These are phyloP conservation scores for Lydus trimaculatus DNA, from an alignment of 2,888 invertebrate genomes.

Conservation along the genomic window DNA sequence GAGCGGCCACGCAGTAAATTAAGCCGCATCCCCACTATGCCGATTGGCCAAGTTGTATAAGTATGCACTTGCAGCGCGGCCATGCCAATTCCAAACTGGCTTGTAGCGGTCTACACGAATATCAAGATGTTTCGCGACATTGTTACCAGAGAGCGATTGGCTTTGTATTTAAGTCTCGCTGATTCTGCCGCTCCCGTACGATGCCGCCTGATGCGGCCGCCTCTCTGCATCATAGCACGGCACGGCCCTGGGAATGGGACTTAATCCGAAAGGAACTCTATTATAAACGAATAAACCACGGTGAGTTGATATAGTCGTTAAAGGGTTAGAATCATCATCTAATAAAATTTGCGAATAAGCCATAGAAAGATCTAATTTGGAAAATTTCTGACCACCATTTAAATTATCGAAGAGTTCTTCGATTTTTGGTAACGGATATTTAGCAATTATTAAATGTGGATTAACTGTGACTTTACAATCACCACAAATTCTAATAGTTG, in stretches of 20 bases:
- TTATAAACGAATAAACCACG: neutral
- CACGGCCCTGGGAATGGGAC: neutral
- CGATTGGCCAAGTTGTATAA: too few relatives aligned
- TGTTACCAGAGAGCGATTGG: too few relatives aligned
- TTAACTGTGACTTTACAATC: conserved; percentile 10
- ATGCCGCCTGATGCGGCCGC: conserved; percentile 25
- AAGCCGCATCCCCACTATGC: too few relatives aligned
- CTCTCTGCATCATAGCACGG: conserved; percentile 21
- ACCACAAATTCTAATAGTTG: conserved; percentile 10
- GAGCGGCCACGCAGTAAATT: too few relatives aligned
- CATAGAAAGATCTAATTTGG: conserved; percentile 7
- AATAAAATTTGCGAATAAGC: conserved; percentile 18
- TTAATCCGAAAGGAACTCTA: neutral
- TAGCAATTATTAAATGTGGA: neutral
- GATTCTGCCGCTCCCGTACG: conserved; percentile 23
- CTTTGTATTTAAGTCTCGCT: neutral
- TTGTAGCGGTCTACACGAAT: too few relatives aligned
- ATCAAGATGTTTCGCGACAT: too few relatives aligned
- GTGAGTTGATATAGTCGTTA: conserved; percentile 7
- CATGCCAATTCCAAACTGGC: too few relatives aligned
- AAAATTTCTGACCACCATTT: neutral
- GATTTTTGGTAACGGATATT: conserved; percentile 12
- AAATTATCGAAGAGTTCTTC: conserved; percentile 8
- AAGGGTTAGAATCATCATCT: conserved; percentile 9
- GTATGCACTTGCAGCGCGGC: too few relatives aligned